Base-by-base conservation (phyloP, 2,113 vertebrate genomes). In the Noturus placidus region DNA sequence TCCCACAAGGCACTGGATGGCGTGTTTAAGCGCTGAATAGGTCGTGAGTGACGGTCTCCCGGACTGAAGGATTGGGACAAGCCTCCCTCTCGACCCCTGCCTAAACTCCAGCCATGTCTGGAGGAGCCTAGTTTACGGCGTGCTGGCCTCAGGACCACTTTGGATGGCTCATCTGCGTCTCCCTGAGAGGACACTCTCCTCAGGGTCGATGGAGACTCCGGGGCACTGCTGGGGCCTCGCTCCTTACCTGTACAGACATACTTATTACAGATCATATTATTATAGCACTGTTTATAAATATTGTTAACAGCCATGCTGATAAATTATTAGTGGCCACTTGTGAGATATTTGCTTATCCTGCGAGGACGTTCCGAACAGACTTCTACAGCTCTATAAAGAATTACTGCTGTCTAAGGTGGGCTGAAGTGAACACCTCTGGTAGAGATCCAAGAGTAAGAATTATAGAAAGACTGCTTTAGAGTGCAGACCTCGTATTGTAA, bases 111-210 rank as follows among this genome's bases (percentile, higher is more conserved):
- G 54, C 95, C 95, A 14, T 94, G 95, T 82, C 94, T 94, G 77
- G 94, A 96, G 67, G 94, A 96, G 46, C 93, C 95, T 87, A 96
- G 92, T 57, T 96, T 96, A 22, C 92, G 94, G 0, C 94, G 95
- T 17, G 84, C 86, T 0, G 91, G 50, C 22, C 91, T 93, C 27
- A 61, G 69, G 4, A 38, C 89, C 52, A 2, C 91, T 84, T 90
- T 86, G 46, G 76, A 85, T 0, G 92, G 92, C 19, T 94, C 93
- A 3, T 93, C 92, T 0, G 91, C 88, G 17, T 94, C 90, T 50
- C 87, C 77, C 17, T 91, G 89, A 5, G 93, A 90, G 1, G 22
- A 22, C 9, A 87, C 30, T 90, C 93, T 95, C 67, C 93, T 93
- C 25, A 92, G 20, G 9, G 91, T 77, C 11, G 87, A 89, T 0